Evolutionary conservation across 2,797 vertebrate genomes (phyloP).

Genomic region (Tamandua tetradactyla): DNA sequence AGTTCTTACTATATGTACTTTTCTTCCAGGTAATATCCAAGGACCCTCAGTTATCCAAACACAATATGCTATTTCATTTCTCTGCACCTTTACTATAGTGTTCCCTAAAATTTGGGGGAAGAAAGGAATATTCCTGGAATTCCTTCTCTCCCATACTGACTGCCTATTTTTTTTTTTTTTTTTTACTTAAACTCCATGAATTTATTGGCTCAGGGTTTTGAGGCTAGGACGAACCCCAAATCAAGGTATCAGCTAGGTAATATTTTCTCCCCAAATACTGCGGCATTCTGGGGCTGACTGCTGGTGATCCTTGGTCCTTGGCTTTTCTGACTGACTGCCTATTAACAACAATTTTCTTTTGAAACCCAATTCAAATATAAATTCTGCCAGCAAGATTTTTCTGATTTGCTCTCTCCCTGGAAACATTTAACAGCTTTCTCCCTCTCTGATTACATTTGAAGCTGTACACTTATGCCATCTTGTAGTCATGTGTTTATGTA

Average conservation of each 20-base stretch:
- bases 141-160: background rate
- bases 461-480: background rate
- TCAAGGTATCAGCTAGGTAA: too few species aligned
- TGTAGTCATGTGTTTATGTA: background rate
- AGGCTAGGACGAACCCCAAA: too few species aligned
- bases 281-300: too few species aligned
- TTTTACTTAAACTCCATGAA: too few species aligned
- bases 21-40: background rate
- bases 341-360: background rate
- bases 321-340: background rate
- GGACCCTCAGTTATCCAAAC: background rate
- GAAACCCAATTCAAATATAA: background rate
- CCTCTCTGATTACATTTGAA: background rate
- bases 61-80: background rate
- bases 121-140: background rate
- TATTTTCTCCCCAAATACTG: too few species aligned
- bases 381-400: background rate
- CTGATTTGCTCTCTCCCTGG: background rate
- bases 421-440: background rate
- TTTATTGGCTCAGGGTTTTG: too few species aligned
- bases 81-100: background rate
- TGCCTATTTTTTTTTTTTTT: too few species aligned
- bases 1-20: background rate
- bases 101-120: background rate
- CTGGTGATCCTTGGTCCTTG: too few species aligned